Conservation (phyloP, 2,888 invertebrate species). For the Chrysina gloriosa region DNA sequence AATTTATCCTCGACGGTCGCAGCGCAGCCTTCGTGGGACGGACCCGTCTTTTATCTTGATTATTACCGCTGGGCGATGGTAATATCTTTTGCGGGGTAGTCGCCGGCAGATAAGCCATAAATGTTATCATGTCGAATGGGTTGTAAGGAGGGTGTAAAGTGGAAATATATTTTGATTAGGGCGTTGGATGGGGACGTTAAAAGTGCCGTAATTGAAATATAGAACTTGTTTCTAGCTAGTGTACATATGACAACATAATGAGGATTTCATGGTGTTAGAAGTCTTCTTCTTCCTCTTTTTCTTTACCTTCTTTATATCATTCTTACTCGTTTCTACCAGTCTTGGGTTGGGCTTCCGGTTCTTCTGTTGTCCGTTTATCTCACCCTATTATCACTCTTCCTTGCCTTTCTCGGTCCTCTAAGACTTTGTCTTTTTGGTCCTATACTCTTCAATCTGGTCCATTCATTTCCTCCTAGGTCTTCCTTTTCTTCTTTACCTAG, state of each 20-base stretch:
- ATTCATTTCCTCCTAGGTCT: no score
- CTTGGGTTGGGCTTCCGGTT: no score
- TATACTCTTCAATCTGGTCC: no score
- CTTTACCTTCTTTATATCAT: no score
- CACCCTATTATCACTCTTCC: no score
- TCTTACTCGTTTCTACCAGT: no score
- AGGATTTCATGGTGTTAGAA: background rate
- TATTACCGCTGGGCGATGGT: slow-evolving; percentile 54
- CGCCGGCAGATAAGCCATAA: slow-evolving; percentile 48
- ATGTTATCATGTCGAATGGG: slow-evolving; percentile 45
- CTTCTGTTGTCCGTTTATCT: no score
- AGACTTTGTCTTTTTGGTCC: no score
- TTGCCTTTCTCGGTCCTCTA: no score
- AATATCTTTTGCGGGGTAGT: slow-evolving; percentile 37
- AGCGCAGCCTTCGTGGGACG: background rate
- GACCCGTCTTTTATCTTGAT: slow-evolving; percentile 61
- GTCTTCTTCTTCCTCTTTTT: no score
- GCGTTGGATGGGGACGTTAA: slow-evolving; percentile 6
- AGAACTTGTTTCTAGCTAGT: slow-evolving; percentile 25
- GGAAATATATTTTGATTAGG: slow-evolving; percentile 37
- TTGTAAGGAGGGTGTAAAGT: slow-evolving; percentile 41
- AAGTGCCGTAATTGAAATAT: slow-evolving; percentile 44
- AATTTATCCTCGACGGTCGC: slow-evolving; percentile 58
- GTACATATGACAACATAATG: background rate
- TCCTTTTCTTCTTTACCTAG: no score